Conservation (phyloP, 2,797 vertebrate genomes). For the Lagorchestes hirsutus region DNA sequence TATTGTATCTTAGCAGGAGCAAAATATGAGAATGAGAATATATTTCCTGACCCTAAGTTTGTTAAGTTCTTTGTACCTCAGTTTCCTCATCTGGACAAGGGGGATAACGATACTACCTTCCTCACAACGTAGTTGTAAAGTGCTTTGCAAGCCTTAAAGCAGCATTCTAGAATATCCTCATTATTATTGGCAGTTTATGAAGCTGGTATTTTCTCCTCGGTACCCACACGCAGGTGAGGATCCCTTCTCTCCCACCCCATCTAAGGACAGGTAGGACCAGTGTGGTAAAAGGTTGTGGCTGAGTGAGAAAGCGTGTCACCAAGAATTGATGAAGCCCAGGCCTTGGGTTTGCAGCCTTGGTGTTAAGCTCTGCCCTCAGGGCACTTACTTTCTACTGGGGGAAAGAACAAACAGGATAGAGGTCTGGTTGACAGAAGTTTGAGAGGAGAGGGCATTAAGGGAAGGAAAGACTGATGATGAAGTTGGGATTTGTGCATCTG, state of each 20-base stretch:
- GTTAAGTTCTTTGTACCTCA: neutral
- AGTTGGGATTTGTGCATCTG: neutral
- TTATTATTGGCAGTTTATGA: neutral
- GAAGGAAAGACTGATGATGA: no score
- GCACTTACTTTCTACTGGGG: neutral
- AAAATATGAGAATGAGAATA: neutral
- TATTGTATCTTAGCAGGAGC: neutral
- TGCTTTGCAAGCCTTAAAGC: neutral
- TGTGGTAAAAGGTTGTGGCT: neutral
- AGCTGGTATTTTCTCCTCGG: neutral
- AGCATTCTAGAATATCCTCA: neutral
- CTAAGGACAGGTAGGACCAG: constrained; percentile 2
- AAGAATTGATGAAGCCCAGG: neutral
- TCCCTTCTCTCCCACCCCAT: neutral
- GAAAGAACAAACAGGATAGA: no score
- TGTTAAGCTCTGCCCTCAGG: neutral
- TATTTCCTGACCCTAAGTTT: neutral
- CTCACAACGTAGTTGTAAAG: neutral
- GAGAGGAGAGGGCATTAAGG: neutral
- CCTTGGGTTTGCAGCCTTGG: neutral
- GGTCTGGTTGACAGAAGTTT: no score
- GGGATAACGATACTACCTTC: neutral
- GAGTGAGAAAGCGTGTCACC: neutral
- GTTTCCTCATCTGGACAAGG: neutral
- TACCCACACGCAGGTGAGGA: neutral